phyloP scores from a whole-genome alignment of 2,888 invertebrate genomes.

The Zaprionus obscuricornis region DNA sequence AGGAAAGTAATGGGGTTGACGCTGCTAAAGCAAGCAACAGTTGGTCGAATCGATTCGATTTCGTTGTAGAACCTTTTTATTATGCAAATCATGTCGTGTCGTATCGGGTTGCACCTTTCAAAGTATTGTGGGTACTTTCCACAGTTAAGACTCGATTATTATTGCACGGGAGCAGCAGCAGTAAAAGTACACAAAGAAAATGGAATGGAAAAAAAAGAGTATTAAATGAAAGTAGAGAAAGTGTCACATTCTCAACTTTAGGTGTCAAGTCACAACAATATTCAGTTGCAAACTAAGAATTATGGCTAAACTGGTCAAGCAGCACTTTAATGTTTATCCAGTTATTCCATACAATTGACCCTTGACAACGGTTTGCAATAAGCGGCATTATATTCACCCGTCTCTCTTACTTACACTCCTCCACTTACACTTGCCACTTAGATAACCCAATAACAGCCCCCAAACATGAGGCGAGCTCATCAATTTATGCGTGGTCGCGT shows the following conservation, averaged over 20 bases:
- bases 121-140: constrained; percentile 27
- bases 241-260: too few relatives aligned
- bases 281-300: too few relatives aligned
- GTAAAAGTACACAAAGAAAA: too few relatives aligned
- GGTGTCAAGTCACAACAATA: too few relatives aligned
- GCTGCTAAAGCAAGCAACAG: constrained; percentile 45
- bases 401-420: background rate
- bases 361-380: constrained; percentile 5
- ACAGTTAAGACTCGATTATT: background rate
- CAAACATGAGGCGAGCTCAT: constrained; percentile 10
- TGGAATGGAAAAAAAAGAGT: too few relatives aligned
- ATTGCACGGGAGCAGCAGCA: too few relatives aligned
- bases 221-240: too few relatives aligned
- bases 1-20: constrained; percentile 26
- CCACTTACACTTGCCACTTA: background rate
- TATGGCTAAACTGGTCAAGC: constrained; percentile 18
- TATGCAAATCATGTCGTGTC: constrained; percentile 42
- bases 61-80: constrained; percentile 31
- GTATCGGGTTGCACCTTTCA: constrained; percentile 26
- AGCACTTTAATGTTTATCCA: constrained; percentile 37
- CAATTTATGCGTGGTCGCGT: constrained; percentile 53
- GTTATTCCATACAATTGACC: constrained; percentile 26
- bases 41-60: constrained; percentile 17
- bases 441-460: too few relatives aligned
- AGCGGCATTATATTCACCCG: too few relatives aligned